These are phyloP conservation scores for Rhagologus leucostigma DNA, from an alignment of 2,113 vertebrate genomes.

Conservation along the genomic window DNA sequence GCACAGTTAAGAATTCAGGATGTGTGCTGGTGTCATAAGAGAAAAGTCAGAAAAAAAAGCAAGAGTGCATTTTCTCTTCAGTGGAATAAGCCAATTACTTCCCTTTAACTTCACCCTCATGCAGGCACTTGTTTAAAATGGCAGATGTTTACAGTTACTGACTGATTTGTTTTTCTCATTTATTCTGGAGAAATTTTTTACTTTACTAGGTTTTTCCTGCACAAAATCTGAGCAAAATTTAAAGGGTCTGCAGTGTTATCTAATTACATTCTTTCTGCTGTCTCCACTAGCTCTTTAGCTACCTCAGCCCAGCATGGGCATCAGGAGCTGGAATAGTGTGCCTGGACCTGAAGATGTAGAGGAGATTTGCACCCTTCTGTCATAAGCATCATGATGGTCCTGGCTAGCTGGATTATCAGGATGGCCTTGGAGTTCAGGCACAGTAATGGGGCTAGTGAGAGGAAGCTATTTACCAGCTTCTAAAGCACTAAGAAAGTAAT, in stretches of 20 bases:
- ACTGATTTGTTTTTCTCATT: neutral
- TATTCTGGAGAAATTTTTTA: neutral
- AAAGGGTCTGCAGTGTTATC: neutral
- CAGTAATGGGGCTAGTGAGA: neutral
- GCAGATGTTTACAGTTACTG: constrained; percentile 25
- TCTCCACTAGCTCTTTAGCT: neutral
- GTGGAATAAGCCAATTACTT: neutral
- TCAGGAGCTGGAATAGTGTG: neutral
- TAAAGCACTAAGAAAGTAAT: neutral
- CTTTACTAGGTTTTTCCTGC: neutral
- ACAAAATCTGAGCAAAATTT: neutral
- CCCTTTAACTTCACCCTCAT: neutral
- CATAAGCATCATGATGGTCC: accelerated
- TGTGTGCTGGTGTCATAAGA: neutral
- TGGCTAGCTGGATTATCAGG: neutral
- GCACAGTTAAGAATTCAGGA: neutral
- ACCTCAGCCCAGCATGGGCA: neutral
- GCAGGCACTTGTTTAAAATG: constrained; percentile 9
- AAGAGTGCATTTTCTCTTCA: neutral
- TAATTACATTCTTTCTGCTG: neutral
- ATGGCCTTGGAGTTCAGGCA: neutral
- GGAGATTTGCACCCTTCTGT: neutral
- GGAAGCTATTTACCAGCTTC: neutral
- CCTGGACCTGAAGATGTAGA: neutral
- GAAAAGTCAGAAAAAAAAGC: neutral